Percentiles rank a stretch among this genome's conserved stretches.
Conservation (phyloP, 2,888 invertebrate species). For the Amblyteles armatorius region DNA sequence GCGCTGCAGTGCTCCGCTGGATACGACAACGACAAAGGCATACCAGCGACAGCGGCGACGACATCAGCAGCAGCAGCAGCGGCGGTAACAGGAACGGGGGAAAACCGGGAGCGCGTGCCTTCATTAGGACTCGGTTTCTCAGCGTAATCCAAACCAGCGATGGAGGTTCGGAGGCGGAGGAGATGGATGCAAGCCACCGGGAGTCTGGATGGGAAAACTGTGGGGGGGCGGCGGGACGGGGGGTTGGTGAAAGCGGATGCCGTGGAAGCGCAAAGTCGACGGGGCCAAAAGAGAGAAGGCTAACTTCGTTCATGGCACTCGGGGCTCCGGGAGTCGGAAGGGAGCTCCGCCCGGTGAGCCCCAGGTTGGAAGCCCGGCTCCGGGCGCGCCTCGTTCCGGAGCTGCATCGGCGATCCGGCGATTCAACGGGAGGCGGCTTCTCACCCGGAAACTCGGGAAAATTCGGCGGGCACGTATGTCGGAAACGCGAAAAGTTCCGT, state of each 20-base stretch:
- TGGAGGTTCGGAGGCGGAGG: slow-evolving; percentile 41
- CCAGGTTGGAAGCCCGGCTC: slow-evolving; percentile 24
- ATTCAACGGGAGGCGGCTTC: slow-evolving; percentile 34
- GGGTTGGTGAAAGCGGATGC: slow-evolving; percentile 21
- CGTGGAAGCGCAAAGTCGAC: slow-evolving; percentile 32
- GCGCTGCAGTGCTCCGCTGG: slow-evolving; percentile 47
- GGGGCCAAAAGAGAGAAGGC: slow-evolving; percentile 62
- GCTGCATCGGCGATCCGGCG: slow-evolving; percentile 54
- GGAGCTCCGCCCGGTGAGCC: slow-evolving; percentile 36
- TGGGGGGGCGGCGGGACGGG: not conserved
- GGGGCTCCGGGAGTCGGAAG: slow-evolving; percentile 48
- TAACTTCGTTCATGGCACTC: slow-evolving; percentile 73
- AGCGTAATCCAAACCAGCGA: slow-evolving; percentile 77
- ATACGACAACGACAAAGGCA: slow-evolving; percentile 71
- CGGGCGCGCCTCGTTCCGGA: slow-evolving; percentile 49
- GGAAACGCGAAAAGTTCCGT: slow-evolving; percentile 73
- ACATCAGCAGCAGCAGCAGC: slow-evolving; percentile 44
- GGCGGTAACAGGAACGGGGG: slow-evolving; percentile 47
- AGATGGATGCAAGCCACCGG: slow-evolving; percentile 44
- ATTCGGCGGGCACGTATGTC: slow-evolving; percentile 69
- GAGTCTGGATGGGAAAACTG: slow-evolving; percentile 47
- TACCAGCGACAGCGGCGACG: slow-evolving; percentile 56
- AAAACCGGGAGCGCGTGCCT: slow-evolving; percentile 76
- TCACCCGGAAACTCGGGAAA: slow-evolving; percentile 67
- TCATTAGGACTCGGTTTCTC: slow-evolving; percentile 77